Percentiles rank a stretch among this genome's conserved stretches.
These are phyloP conservation scores for Noctua janthina DNA, from an alignment of 2,888 invertebrate genomes.

Conservation along the genomic window DNA sequence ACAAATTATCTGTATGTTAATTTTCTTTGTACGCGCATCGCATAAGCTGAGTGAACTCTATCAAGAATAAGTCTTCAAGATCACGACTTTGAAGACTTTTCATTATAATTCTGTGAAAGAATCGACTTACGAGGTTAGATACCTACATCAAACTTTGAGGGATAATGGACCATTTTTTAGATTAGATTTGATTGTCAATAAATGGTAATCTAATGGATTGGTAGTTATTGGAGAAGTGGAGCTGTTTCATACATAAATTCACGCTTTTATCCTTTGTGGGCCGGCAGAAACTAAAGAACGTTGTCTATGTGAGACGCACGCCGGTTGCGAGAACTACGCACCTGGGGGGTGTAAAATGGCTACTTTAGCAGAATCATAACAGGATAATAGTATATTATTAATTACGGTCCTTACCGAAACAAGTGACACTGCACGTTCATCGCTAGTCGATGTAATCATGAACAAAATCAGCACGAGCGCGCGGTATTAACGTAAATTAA, in stretches of 20 bases:
- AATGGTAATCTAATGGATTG: not conserved
- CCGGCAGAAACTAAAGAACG: not conserved
- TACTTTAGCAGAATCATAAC: no score
- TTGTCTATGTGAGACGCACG: not conserved
- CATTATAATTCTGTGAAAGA: slow-evolving; percentile 54
- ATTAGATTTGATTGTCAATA: slow-evolving; percentile 16
- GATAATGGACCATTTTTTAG: not conserved
- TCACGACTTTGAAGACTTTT: slow-evolving; percentile 23
- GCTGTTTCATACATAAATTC: not conserved
- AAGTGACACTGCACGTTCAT: no score
- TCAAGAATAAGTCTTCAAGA: slow-evolving; percentile 38
- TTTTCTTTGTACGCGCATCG: slow-evolving; percentile 58
- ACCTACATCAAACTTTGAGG: slow-evolving; percentile 5
- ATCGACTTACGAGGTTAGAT: slow-evolving; percentile 33
- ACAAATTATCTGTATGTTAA: slow-evolving; percentile 59
- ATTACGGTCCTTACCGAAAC: no score
- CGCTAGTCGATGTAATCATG: no score
- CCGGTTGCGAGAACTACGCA: not conserved
- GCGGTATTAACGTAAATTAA: no score
- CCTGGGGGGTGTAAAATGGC: no score
- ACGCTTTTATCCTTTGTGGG: not conserved
- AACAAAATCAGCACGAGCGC: no score
- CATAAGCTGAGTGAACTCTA: slow-evolving; percentile 45
- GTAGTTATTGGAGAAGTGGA: not conserved
- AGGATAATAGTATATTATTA: no score